Conservation (phyloP, 2,797 vertebrate genomes). For the Mormyrops boulengeri region DNA sequence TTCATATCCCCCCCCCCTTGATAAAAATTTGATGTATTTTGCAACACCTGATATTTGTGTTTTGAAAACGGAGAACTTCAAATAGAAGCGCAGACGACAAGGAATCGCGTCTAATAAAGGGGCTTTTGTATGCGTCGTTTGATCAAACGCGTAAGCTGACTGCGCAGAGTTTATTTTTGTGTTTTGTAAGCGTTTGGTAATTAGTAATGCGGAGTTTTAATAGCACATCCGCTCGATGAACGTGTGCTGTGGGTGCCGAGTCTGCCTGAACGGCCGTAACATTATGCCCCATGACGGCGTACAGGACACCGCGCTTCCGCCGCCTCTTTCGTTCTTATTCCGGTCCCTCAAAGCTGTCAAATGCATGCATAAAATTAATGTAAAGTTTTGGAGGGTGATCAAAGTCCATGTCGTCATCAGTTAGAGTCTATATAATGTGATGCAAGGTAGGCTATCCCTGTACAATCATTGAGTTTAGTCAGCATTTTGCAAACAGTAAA, state of each 20-base stretch:
- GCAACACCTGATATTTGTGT: not conserved
- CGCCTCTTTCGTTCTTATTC: not conserved
- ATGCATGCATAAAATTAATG: not conserved
- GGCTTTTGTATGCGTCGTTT: not conserved
- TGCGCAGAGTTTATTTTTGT: not conserved
- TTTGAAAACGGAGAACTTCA: not conserved
- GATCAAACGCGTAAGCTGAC: not conserved
- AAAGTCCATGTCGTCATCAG: not conserved
- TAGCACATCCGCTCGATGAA: not conserved
- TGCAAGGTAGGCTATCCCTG: not conserved
- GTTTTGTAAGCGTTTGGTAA: not conserved
- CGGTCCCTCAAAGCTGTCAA: not conserved
- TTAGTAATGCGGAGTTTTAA: not conserved
- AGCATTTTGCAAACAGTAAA: not conserved
- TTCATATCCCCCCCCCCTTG: not conserved
- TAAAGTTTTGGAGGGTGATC: not conserved
- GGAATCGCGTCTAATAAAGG: not conserved
- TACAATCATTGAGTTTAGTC: not conserved
- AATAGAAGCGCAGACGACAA: not conserved
- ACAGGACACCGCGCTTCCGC: not conserved
- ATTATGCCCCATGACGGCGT: not conserved
- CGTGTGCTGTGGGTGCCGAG: not conserved
- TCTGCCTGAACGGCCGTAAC: not conserved
- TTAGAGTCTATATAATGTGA: not conserved
- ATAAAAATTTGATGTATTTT: not conserved